Conservation (phyloP, 2,888 invertebrate genomes). For the Acheta domesticus region DNA sequence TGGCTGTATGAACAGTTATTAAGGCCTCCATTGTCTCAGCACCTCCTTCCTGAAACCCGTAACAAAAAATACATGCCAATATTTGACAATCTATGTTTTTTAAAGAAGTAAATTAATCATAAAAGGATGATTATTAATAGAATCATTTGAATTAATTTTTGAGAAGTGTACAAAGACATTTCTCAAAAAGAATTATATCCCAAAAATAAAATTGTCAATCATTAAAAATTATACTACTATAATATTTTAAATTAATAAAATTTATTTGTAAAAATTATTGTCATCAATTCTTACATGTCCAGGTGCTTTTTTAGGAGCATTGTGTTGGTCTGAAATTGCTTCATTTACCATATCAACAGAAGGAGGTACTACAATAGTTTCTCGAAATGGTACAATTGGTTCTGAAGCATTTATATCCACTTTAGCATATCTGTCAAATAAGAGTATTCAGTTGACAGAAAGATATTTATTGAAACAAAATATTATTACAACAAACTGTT, state of each 20-base stretch:
- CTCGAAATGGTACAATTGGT: constrained; percentile 94
- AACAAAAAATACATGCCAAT: neutral
- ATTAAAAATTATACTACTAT: no score
- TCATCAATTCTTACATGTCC: no score
- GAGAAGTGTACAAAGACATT: no score
- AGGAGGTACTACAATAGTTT: constrained; percentile 82
- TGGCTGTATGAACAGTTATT: constrained; percentile 62
- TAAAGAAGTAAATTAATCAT: no score
- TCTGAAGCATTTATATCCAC: constrained; percentile 86
- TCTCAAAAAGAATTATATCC: no score
- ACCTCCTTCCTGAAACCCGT: constrained; percentile 44
- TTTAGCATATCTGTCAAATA: constrained; percentile 67
- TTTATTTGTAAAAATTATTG: no score
- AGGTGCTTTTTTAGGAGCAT: constrained; percentile 45
- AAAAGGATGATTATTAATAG: no score
- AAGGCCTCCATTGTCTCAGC: constrained; percentile 50
- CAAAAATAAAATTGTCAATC: no score
- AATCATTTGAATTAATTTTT: no score
- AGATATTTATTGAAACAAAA: neutral
- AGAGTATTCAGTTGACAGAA: no score
- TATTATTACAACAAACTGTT: neutral
- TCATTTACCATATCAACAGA: constrained; percentile 83
- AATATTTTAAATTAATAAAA: no score
- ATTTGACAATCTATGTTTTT: no score
- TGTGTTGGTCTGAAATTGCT: constrained; percentile 64